Evolutionary conservation across 1,140 invertebrate genomes (phyloP), one percentile per base, ranked within the genome.

Genomic region (Paralvinella palmiformis): DNA sequence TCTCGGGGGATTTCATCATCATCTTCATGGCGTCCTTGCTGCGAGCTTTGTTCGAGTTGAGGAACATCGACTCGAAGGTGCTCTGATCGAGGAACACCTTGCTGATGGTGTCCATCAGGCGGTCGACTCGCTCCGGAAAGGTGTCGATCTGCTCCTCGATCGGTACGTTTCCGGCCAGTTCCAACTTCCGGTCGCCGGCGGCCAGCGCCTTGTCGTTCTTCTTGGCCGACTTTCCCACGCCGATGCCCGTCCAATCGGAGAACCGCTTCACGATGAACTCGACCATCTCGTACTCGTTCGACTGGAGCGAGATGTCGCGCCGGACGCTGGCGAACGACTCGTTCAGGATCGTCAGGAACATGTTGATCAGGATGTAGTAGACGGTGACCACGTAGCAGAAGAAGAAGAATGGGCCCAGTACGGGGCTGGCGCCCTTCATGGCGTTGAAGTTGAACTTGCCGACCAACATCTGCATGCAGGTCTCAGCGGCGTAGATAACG

Each of bases 221-320:
- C 22, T 20, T 10, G 1, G 33, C 57, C n/a, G 3, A 44, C 22
- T 62, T 24, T 15, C 33, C 24, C 27, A 29, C 22, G 27, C 33
- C 45, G 33, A 62, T 17, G 13, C 64, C 64, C 24, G 64, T 62
- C 64, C 64, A 66, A 1, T 66, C 45, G 1, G 24, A 37, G 64
- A 74, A 81, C 48, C 79, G 75, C 65, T 62, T 57, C 66, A 83
- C 75, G 70, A 86, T 82, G 72, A 85, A 86, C 65, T 85, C 82
- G 3, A 83, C 82, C 68, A 88, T 84, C 72, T 87, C 85, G 73
- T 87, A 85, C 67, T 88, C 85, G 69, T 87, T 85, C 29, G 79
- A 81, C 65, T 87, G 82, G 29, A 82, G 80, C 13, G 82, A 79
- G 44, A 89, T 83, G 73, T 91, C 88, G 10, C 65, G 56, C 17